phyloP scores from a whole-genome alignment of 2,113 vertebrate species.

The Ophiodon elongatus region DNA sequence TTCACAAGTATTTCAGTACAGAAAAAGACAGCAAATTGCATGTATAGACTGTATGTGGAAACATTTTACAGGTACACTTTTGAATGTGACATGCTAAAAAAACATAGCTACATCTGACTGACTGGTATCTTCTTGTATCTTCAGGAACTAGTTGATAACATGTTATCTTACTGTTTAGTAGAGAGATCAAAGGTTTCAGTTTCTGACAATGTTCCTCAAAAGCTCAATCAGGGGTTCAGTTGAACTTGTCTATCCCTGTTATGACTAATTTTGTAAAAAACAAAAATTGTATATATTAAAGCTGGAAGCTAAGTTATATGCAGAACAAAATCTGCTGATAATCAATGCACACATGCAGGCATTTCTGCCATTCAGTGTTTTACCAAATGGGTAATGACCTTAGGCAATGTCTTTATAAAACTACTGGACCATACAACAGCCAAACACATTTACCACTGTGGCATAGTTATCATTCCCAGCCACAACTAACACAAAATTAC shows the following conservation, averaged over 20 bases:
- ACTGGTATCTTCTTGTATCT: slow-evolving; percentile 45
- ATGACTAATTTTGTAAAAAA: neutral
- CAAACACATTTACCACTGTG: neutral
- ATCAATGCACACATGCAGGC: neutral
- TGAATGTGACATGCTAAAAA: neutral
- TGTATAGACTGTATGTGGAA: neutral
- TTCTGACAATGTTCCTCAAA: slow-evolving; percentile 11
- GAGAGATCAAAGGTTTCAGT: slow-evolving; percentile 60
- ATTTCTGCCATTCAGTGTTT: neutral
- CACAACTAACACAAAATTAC: neutral
- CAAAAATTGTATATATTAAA: neutral
- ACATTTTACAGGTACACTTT: neutral
- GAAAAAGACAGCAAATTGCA: neutral
- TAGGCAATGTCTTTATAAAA: neutral
- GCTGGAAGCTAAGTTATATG: neutral
- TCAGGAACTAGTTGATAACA: slow-evolving; percentile 49
- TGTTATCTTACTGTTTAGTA: slow-evolving; percentile 42
- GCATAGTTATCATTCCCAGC: neutral
- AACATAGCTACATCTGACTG: slow-evolving; percentile 12
- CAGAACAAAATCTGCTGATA: neutral
- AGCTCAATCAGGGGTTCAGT: neutral
- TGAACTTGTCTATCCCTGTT: neutral
- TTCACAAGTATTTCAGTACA: neutral
- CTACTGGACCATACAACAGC: neutral
- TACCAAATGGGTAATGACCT: neutral